Evolutionary conservation across 2,888 invertebrate genomes (phyloP).

Genomic region (Alloscopus bannaensis): DNA sequence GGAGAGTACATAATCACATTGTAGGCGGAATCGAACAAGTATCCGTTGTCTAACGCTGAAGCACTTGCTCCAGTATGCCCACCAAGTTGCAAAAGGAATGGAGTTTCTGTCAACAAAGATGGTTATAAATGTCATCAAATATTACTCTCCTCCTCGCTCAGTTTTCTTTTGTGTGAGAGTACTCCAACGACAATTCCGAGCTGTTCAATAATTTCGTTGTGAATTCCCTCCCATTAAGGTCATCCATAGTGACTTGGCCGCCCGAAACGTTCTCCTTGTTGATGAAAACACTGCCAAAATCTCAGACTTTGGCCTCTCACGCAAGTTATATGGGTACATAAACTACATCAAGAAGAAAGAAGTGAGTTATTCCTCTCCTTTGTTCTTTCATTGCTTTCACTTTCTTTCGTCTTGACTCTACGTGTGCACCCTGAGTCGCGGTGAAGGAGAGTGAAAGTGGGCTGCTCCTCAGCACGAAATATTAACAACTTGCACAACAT

Average conservation of each 20-base stretch:
- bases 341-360: slow-evolving; percentile 59
- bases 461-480: slow-evolving; percentile 28
- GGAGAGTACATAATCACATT: too few species aligned
- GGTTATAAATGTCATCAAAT: slow-evolving; percentile 16
- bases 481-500: slow-evolving; percentile 24
- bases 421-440: background rate
- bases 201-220: background rate
- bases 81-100: slow-evolving; percentile 56
- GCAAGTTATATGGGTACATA: slow-evolving; percentile 51
- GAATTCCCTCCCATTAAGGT: slow-evolving; percentile 18
- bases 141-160: background rate
- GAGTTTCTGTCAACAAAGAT: slow-evolving; percentile 37
- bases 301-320: slow-evolving; percentile 46
- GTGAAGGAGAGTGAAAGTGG: slow-evolving; percentile 27
- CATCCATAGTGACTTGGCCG: slow-evolving; percentile 54
- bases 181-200: background rate
- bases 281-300: slow-evolving; percentile 43
- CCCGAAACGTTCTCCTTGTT: slow-evolving; percentile 41
- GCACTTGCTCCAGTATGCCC: slow-evolving; percentile 41
- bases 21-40: too few species aligned
- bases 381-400: slow-evolving; percentile 24
- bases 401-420: background rate
- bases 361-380: slow-evolving; percentile 39
- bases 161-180: background rate
- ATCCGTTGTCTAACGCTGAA: slow-evolving; percentile 20